Base-by-base conservation (phyloP, 2,797 vertebrate genomes). In the Buphagus erythrorhynchus region DNA sequence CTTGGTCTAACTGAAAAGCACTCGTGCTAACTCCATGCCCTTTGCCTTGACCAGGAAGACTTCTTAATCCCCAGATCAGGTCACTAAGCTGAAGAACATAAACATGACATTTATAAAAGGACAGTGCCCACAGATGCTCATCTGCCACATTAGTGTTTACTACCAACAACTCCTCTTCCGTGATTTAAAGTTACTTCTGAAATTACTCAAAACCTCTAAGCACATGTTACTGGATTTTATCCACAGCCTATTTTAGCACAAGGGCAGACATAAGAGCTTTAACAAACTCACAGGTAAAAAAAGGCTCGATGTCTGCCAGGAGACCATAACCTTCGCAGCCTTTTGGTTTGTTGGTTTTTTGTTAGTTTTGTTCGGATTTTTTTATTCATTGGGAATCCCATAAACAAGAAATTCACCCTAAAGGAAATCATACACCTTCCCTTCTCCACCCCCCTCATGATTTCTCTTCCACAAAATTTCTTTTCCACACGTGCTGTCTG, bases 61-160 rank as follows among this genome's bases (percentile, higher is more conserved):
- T 62, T 72, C 79, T 36, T 91, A 95, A 91, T 90, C 84, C 78
- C 59, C 68, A 82, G 90, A 38, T 74, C 88, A 88, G 69, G 76
- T 80, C 62, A n/a, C 77, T 85, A 57, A 87, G 82, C 42, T 54
- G 43, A 49, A 13, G 55, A 83, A 11, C 42, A 65, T 18, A 77
- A 92, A 80, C 68, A n/a, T 3, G 46, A 25, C 67, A 49, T 57
- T 46, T 72, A 31, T n/a, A 43, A 55, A 82, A 82, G 33, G 33
- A 19, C 25, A 61, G 72, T 35, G 80, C 43, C 36, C 36, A 51
- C 33, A 35, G 54, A 84, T 42, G 45, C 49, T 69, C 36, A 19
- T 16, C 21, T 59, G 40, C 73, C 87, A 40, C 5, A 0, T 38
- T 11, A 38, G 46, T 1, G 4, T 35, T 75, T 36, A 16, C 29